Evolutionary conservation across 2,888 invertebrate species (phyloP), one percentile per base, ranked within the genome.

Genomic region (Allophyes oxyacanthae): DNA sequence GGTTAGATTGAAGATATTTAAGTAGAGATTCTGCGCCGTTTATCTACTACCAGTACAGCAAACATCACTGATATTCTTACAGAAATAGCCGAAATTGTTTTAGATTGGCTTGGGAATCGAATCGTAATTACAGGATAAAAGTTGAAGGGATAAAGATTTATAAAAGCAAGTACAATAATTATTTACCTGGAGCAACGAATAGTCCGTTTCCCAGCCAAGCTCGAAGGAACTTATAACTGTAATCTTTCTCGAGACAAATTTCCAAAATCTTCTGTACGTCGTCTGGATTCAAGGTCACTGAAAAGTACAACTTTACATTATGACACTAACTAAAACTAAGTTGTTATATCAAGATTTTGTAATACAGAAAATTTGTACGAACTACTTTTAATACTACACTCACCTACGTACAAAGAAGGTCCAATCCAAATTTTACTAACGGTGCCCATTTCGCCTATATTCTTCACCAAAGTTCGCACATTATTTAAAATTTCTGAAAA

Each of bases 151-250:
- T n/a, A n/a, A n/a, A n/a, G n/a, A n/a, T n/a, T n/a, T n/a, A n/a
- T n/a, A 20, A 20, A 20, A 20, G 20, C 20, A 20, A 20, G 4
- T 6, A 28, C 6, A 5, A 5, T 25, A 25, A 25, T 25, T 25
- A 5, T 28, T 28, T 54, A 90, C 91, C 86, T 78, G 90, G 88
- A 15, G 90, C 90, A 4, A 89, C 87, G 61, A 91, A 90, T 0
- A 92, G 81, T 30, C 92, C 92, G 52, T 91, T 86, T 36, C 92
- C 92, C 6, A 92, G 64, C 91, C 91, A 91, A 6, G 73, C 63
- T 63, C 55, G 81, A 11, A 91, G 76, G 63, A 91, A 91, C 65
- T 82, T 88, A 36, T 92, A 92, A 0, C 87, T 82, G 4, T 66
- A 76, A 68, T 90, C 91, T 63, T 91, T 92, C 66, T 90, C 81